phyloP scores from a whole-genome alignment of 2,113 vertebrate species.

The Quiscalus mexicanus region DNA sequence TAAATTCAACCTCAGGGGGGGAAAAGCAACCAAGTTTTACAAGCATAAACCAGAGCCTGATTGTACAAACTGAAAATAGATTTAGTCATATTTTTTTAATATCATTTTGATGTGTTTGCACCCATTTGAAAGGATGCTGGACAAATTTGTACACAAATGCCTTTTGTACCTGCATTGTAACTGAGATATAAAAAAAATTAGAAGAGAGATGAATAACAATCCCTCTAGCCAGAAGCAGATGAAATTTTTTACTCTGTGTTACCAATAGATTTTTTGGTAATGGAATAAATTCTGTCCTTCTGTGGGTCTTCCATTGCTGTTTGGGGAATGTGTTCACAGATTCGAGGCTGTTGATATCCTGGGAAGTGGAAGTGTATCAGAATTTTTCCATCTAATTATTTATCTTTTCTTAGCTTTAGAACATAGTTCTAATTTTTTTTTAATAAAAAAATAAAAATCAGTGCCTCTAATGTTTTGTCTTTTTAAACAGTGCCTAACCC shows the following conservation, averaged over 20 bases:
- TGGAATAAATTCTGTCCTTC: not conserved
- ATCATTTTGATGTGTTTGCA: not conserved
- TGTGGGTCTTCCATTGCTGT: not conserved
- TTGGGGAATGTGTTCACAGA: not conserved
- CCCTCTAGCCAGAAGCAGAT: not conserved
- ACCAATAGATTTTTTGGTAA: not conserved
- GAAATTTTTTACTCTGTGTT: not conserved
- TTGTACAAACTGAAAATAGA: not conserved
- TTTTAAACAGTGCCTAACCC: slow-evolving; percentile 86
- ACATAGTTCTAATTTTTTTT: not conserved
- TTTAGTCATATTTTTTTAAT: not conserved
- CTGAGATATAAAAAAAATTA: not conserved
- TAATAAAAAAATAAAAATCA: not conserved
- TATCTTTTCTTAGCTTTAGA: not conserved
- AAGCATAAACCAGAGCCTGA: not conserved
- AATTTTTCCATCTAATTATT: not conserved
- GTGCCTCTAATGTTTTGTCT: not conserved
- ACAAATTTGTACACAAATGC: not conserved
- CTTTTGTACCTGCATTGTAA: not conserved
- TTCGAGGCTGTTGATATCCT: not conserved
- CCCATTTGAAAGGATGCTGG: not conserved
- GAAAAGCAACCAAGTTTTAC: not conserved
- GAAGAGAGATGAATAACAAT: not conserved
- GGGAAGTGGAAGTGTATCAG: not conserved
- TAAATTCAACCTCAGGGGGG: not conserved